Conservation (phyloP, 2,888 invertebrate genomes). For the Rapana venosa region DNA sequence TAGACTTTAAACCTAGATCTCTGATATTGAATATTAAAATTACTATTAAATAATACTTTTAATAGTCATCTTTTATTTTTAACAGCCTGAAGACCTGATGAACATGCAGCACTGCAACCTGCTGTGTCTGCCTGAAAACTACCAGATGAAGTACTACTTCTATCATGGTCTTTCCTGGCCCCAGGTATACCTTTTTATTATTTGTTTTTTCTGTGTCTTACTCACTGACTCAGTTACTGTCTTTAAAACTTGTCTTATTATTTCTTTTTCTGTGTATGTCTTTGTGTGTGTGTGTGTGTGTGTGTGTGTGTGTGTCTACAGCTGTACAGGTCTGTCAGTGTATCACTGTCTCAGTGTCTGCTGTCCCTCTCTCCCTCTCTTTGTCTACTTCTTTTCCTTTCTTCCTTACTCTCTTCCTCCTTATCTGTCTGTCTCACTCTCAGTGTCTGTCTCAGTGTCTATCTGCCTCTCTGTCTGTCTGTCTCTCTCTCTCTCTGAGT, state of each 20-base stretch:
- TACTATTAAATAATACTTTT: background rate
- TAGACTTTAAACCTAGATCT: too few species aligned
- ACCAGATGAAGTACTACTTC: conserved; percentile 99
- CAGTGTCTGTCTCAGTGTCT: background rate
- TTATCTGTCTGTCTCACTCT: background rate
- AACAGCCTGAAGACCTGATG: conserved; percentile 97
- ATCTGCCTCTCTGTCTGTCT: conserved; percentile 1
- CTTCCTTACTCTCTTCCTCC: background rate
- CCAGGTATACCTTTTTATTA: conserved; percentile 81
- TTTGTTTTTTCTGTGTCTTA: background rate
- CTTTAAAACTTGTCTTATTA: background rate
- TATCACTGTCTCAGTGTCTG: background rate
- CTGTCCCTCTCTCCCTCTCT: conserved; percentile 7
- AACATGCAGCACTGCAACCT: conserved; percentile 99
- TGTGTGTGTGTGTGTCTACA: background rate
- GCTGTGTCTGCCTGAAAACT: conserved; percentile 98
- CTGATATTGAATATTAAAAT: too few species aligned
- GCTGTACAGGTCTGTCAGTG: too few species aligned
- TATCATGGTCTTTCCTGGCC: conserved; percentile 99
- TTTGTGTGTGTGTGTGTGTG: background rate
- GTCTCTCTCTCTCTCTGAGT: background rate
- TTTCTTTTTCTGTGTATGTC: background rate
- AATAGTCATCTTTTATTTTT: background rate
- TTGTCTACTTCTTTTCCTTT: background rate
- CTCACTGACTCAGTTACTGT: too few species aligned